Percentiles rank a stretch among this genome's conserved stretches.
phyloP scores from a whole-genome alignment of 2,113 vertebrate species.

The Sander lucioperca region DNA sequence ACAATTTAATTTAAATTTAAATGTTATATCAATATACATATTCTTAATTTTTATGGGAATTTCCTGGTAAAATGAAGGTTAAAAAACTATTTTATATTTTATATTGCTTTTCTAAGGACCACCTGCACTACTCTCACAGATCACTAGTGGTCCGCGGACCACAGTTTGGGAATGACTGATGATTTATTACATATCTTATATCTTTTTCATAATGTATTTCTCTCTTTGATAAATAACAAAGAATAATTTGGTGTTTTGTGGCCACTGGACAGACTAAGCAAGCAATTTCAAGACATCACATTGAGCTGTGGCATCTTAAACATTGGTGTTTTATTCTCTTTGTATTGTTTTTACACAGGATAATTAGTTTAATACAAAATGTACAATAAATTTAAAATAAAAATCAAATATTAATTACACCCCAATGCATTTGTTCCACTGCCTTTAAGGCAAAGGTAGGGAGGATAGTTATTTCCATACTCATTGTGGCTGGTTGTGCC shows the following conservation, averaged over 20 bases:
- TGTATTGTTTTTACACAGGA: background rate
- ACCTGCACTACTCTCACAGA: too few relatives aligned
- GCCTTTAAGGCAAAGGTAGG: conserved; percentile 11
- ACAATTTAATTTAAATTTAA: too few relatives aligned
- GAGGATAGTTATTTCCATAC: conserved; percentile 15
- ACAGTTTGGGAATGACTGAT: too few relatives aligned
- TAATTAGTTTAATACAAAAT: background rate
- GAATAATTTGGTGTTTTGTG: background rate
- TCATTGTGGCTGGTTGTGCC: conserved; percentile 64
- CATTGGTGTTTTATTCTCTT: background rate
- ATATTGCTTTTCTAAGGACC: too few relatives aligned
- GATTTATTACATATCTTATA: too few relatives aligned
- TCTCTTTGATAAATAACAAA: background rate
- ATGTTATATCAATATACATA: too few relatives aligned
- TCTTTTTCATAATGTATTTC: background rate
- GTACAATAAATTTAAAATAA: background rate
- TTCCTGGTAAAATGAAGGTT: too few relatives aligned
- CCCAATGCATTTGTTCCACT: background rate
- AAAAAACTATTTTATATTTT: too few relatives aligned
- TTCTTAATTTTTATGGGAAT: too few relatives aligned
- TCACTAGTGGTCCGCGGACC: too few relatives aligned
- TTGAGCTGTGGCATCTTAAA: background rate
- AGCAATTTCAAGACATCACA: too few relatives aligned
- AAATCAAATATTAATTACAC: background rate
- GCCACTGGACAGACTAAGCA: background rate